Conservation (phyloP, 1,140 invertebrate species). For the Metaphire vulgaris region DNA sequence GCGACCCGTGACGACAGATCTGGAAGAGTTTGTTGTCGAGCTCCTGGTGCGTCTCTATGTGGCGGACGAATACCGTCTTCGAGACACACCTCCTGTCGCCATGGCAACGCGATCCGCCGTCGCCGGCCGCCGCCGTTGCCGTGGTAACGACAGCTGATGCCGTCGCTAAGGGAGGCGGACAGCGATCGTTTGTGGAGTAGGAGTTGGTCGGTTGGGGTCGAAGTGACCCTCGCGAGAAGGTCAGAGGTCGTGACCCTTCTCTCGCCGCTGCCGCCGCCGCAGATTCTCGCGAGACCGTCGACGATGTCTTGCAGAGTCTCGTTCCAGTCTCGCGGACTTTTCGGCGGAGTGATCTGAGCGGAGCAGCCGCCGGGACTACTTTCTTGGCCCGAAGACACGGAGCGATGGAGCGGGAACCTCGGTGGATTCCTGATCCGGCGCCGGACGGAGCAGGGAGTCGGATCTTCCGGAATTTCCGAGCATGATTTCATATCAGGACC, state of each 20-base stretch:
- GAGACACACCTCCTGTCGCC: not conserved
- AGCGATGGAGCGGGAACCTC: too few relatives aligned
- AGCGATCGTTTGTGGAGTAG: not conserved
- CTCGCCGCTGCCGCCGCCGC: not conserved
- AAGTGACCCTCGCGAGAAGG: not conserved
- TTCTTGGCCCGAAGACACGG: too few relatives aligned
- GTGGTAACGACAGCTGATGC: not conserved
- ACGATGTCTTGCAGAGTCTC: not conserved
- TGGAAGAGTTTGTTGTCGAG: not conserved
- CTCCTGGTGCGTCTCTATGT: not conserved
- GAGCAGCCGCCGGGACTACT: too few relatives aligned
- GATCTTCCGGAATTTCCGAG: too few relatives aligned
- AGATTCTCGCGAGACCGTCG: not conserved
- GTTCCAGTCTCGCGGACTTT: not conserved
- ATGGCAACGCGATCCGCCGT: not conserved
- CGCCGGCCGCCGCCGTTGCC: not conserved
- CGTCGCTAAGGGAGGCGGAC: not conserved
- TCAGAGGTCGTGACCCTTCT: not conserved
- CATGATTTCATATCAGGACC: too few relatives aligned
- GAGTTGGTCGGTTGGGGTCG: not conserved
- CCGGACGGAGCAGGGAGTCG: too few relatives aligned
- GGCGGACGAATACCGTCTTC: not conserved
- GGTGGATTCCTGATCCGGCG: too few relatives aligned
- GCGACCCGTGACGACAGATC: not conserved
- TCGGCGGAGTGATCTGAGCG: not conserved